Conservation (phyloP, 2,888 invertebrate species). For the Chrysolina americana region DNA sequence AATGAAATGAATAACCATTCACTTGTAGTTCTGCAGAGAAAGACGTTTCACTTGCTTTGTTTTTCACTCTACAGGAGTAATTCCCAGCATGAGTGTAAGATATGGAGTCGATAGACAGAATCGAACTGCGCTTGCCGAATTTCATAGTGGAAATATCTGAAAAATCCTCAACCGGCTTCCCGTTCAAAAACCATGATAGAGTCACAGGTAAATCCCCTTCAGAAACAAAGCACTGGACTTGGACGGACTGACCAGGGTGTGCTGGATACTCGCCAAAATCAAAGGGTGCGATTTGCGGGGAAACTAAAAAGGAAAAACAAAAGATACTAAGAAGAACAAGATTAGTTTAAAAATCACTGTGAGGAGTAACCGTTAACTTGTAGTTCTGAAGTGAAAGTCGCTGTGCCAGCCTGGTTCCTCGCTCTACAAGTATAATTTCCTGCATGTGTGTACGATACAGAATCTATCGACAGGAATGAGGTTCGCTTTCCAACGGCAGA, state of each 20-base stretch:
- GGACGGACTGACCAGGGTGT: constrained; percentile 80
- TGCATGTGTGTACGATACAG: constrained; percentile 71
- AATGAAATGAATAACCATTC: constrained; percentile 49
- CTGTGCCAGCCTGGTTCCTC: constrained; percentile 71
- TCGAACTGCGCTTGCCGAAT: constrained; percentile 73
- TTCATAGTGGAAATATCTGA: constrained; percentile 60
- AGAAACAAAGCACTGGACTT: constrained; percentile 77
- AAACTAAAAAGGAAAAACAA: constrained; percentile 54
- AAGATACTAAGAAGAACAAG: neutral
- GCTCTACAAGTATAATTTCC: constrained; percentile 75
- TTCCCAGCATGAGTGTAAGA: constrained; percentile 72
- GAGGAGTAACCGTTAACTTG: constrained; percentile 61
- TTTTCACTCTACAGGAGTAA: constrained; percentile 73
- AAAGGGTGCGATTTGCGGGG: constrained; percentile 59
- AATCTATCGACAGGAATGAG: constrained; percentile 76
- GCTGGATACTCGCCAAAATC: constrained; percentile 76
- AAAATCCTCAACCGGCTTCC: constrained; percentile 63
- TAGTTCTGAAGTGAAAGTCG: constrained; percentile 71
- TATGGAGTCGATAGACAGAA: constrained; percentile 75
- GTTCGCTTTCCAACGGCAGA: constrained; percentile 71
- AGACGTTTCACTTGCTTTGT: constrained; percentile 71
- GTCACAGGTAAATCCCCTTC: constrained; percentile 81
- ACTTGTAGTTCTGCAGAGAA: constrained; percentile 66
- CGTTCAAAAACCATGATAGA: constrained; percentile 79
- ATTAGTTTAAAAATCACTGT: constrained; percentile 55